Percentiles rank a stretch among this genome's conserved stretches.
Conservation (phyloP, 2,888 invertebrate genomes). For the Drosophila paramelanica region DNA sequence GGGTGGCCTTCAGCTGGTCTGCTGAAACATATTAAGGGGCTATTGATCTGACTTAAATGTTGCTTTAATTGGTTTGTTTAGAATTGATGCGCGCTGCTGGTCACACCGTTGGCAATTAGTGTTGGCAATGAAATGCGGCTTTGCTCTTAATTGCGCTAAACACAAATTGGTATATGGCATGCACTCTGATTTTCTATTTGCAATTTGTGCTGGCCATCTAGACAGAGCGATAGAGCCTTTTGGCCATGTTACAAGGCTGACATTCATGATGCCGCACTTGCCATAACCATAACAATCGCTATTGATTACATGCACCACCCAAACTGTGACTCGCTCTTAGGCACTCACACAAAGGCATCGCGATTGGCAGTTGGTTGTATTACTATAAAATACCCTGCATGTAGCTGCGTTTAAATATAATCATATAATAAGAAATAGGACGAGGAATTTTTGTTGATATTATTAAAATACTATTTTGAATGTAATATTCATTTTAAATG, state of each 20-base stretch:
- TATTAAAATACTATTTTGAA: too few species aligned
- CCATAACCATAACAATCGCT: slow-evolving; percentile 68
- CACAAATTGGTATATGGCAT: slow-evolving; percentile 63
- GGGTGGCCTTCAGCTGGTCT: slow-evolving; percentile 23
- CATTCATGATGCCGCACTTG: slow-evolving; percentile 46
- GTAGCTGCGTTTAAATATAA: too few species aligned
- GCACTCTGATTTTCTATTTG: slow-evolving; percentile 47
- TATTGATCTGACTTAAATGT: slow-evolving; percentile 34
- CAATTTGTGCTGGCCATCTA: slow-evolving; percentile 31
- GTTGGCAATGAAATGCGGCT: slow-evolving; percentile 39
- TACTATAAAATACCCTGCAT: slow-evolving; percentile 13
- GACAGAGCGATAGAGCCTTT: slow-evolving; percentile 7
- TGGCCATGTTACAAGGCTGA: slow-evolving; percentile 15
- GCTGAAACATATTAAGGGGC: slow-evolving; percentile 1
- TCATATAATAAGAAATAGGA: too few species aligned
- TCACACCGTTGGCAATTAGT: slow-evolving; percentile 48
- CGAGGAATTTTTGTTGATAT: too few species aligned
- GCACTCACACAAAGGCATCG: slow-evolving; percentile 9
- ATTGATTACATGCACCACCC: slow-evolving; percentile 69
- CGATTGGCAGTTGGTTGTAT: not conserved
- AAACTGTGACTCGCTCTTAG: slow-evolving; percentile 42
- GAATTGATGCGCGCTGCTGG: slow-evolving; percentile 12
- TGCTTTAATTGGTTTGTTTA: slow-evolving; percentile 56
- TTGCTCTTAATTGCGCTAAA: slow-evolving; percentile 62
- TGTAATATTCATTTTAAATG: too few species aligned